Conservation (phyloP, 2,113 vertebrate species). For the Cebidichthys violaceus region DNA sequence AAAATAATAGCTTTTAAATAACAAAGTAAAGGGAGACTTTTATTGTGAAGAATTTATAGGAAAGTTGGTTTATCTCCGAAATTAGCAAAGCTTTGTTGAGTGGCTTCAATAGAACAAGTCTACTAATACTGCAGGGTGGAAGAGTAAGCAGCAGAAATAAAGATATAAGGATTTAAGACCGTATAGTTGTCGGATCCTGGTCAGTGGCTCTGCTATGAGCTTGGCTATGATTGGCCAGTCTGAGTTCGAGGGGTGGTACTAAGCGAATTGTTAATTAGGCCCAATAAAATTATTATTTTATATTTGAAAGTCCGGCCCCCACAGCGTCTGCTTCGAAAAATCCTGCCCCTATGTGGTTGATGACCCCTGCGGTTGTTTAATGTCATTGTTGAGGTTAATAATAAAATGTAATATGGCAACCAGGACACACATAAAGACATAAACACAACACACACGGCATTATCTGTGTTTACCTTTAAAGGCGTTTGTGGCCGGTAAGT, state of each 20-base stretch:
- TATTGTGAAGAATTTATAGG: too few species aligned
- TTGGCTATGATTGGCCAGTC: neutral
- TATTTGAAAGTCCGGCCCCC: too few species aligned
- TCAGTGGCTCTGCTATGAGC: too few species aligned
- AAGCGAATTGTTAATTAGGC: neutral
- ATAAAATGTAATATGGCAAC: neutral
- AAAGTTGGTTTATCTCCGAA: too few species aligned
- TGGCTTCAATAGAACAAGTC: too few species aligned
- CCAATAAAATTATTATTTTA: too few species aligned
- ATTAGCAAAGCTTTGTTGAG: too few species aligned
- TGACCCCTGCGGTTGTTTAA: neutral
- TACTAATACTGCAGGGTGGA: too few species aligned
- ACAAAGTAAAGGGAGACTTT: too few species aligned
- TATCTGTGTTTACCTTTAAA: slow-evolving; percentile 90
- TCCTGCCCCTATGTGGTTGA: neutral
- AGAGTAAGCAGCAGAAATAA: too few species aligned
- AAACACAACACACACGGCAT: slow-evolving; percentile 15
- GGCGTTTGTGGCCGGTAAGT: slow-evolving; percentile 94
- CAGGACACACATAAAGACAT: neutral
- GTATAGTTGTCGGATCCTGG: neutral
- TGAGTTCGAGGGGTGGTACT: neutral
- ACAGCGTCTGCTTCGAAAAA: too few species aligned
- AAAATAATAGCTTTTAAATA: neutral
- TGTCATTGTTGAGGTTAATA: neutral
- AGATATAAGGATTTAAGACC: neutral